Evolutionary conservation across 2,113 vertebrate species (phyloP), one percentile per base, ranked within the genome.

Genomic region (Calidris pugnax): DNA sequence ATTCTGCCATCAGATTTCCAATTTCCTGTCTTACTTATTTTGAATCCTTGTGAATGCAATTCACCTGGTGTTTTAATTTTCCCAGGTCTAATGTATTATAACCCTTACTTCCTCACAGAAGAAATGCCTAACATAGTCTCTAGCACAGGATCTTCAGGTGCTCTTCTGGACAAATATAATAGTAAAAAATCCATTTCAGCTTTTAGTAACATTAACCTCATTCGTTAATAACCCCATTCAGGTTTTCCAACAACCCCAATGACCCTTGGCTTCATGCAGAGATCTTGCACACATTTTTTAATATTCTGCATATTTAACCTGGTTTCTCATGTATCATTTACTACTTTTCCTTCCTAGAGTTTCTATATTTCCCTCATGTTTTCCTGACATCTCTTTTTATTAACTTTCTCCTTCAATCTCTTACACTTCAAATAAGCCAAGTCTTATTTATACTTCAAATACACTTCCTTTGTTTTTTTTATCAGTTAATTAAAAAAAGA

Each of bases 371-470:
- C 18, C 80, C 78, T 90, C 19, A 59, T 78, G 48, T 89, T 88
- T 89, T 85, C 60, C 72, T 66, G 64, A 74, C 45, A 24, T 45
- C 57, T 13, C 16, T 87, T 92, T 88, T 93, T 69, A 92, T 78
- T 85, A 96, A 87, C 66, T 91, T 95, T 90, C 51, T 87, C 10
- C 56, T 89, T 95, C 66, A 47, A 18, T 57, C 90, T 63, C 90
- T 87, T 60, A 89, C 39, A 48, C 68, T 77, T 97, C 92, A 94
- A 91, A 88, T 93, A 90, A 95, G 20, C 37, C 48, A 82, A 57
- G 60, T 63, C 66, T 96, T 91, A 91, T 92, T 91, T 72, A 96
- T 89, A 41, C 63, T 79, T 97, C 94, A 94, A 94, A 94, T 91
- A 76, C 10, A 0, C 22, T 89, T 82, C 41, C 67, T 93, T 85